A percentile compares a stretch with the other conserved stretches of the same genome.
These are phyloP conservation scores for Chrysochloris asiatica DNA, from an alignment of 2,113 vertebrate species.

Conservation along the genomic window DNA sequence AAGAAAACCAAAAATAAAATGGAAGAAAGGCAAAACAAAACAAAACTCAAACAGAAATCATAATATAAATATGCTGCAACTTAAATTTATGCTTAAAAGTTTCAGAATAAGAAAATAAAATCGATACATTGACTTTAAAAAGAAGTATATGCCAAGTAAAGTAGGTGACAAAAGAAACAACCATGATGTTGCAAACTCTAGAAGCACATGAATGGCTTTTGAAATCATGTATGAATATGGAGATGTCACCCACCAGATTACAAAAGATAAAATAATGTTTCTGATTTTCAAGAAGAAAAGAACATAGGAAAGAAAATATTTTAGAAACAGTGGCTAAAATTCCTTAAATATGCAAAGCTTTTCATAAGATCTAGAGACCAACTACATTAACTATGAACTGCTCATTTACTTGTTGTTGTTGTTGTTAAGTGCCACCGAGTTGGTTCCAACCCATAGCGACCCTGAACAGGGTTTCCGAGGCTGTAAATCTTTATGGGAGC, in stretches of 20 bases:
- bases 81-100: constrained; percentile 76
- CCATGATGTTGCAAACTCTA: not conserved
- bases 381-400: not conserved
- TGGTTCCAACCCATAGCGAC: too few species aligned
- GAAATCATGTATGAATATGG: constrained; percentile 18
- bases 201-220: not conserved
- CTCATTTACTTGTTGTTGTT: too few species aligned
- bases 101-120: constrained; percentile 71
- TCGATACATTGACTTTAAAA: constrained; percentile 70
- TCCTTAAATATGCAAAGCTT: not conserved
- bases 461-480: too few species aligned
- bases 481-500: too few species aligned
- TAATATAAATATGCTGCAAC: constrained; percentile 72
- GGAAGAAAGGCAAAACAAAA: constrained; percentile 80
- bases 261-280: constrained; percentile 31
- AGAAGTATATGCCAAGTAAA: constrained; percentile 70
- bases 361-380: constrained; percentile 3
- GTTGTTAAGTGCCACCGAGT: too few species aligned
- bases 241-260: not conserved
- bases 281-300: constrained; percentile 34
- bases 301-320: constrained; percentile 23
- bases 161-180: constrained; percentile 63
- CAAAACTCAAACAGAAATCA: constrained; percentile 65
- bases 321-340: not conserved
- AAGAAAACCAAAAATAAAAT: constrained; percentile 73